phyloP scores from a whole-genome alignment of 2,113 vertebrate genomes.

The Corvus cornix region DNA sequence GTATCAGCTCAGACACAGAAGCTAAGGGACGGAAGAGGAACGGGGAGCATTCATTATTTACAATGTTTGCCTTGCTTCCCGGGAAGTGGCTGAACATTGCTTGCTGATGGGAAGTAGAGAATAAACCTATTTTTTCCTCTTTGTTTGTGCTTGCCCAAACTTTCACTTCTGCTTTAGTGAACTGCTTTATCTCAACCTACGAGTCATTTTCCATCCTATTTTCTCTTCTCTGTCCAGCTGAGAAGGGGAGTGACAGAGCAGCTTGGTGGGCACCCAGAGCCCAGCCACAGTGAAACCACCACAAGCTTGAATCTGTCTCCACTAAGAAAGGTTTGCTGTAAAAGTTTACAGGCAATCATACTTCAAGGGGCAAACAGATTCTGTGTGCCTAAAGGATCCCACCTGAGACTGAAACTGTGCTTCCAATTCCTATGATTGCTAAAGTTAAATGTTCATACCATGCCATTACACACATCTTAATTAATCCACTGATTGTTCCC shows the following conservation, averaged over 20 bases:
- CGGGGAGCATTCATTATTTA: neutral
- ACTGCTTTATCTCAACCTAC: neutral
- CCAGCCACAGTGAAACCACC: neutral
- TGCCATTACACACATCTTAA: constrained; percentile 12
- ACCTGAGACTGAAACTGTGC: neutral
- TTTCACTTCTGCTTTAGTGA: neutral
- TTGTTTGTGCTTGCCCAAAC: neutral
- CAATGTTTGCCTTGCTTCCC: neutral
- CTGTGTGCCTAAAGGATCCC: neutral
- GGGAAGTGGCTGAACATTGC: neutral
- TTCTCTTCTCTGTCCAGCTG: neutral
- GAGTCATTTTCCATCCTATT: neutral
- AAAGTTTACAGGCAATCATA: neutral
- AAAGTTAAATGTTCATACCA: neutral
- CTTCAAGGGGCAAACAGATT: neutral
- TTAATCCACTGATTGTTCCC: constrained; percentile 28
- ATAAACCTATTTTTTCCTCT: neutral
- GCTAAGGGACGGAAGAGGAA: neutral
- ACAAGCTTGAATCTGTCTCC: neutral
- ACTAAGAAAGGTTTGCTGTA: neutral
- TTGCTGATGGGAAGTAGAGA: neutral
- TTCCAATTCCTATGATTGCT: neutral
- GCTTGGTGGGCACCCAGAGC: neutral
- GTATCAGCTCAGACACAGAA: neutral
- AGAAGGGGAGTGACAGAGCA: neutral